Conservation (phyloP, 2,797 vertebrate genomes). For the Neosalanx taihuensis region DNA sequence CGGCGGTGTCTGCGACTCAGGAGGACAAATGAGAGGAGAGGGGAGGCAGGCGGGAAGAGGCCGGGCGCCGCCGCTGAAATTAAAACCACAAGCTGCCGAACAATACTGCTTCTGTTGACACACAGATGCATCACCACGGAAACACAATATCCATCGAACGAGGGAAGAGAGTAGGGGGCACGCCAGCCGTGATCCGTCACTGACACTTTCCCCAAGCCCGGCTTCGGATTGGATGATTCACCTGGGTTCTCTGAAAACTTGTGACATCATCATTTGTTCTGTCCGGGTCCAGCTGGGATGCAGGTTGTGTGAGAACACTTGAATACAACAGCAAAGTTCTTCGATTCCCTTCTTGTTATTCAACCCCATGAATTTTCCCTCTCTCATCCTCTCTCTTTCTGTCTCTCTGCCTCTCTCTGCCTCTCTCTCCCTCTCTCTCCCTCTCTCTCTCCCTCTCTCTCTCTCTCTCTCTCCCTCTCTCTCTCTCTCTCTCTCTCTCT, state of each 20-base stretch:
- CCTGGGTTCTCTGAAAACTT: neutral
- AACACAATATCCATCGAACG: slow-evolving; percentile 27
- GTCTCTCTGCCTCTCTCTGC: too few species aligned
- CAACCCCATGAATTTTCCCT: too few species aligned
- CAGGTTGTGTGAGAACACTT: neutral
- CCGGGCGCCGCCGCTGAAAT: slow-evolving; percentile 23
- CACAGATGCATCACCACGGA: slow-evolving; percentile 39
- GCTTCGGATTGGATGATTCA: neutral
- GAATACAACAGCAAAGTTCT: neutral
- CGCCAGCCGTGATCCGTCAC: slow-evolving; percentile 31
- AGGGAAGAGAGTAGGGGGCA: slow-evolving; percentile 18
- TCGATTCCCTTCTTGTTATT: neutral
- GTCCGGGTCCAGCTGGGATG: neutral
- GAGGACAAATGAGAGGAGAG: slow-evolving; percentile 40
- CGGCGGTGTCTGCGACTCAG: slow-evolving; percentile 44
- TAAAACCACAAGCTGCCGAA: slow-evolving; percentile 36
- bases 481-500: too few species aligned
- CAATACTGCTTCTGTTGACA: slow-evolving; percentile 24
- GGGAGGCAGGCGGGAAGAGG: slow-evolving; percentile 23
- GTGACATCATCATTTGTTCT: slow-evolving; percentile 11
- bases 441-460: too few species aligned
- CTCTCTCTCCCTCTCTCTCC: too few species aligned
- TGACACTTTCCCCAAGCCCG: neutral
- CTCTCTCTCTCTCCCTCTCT: too few species aligned
- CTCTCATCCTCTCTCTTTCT: too few species aligned